Evolutionary conservation across 2,797 vertebrate genomes (phyloP), one percentile per base, ranked within the genome.

Genomic region (Channallabes apus): DNA sequence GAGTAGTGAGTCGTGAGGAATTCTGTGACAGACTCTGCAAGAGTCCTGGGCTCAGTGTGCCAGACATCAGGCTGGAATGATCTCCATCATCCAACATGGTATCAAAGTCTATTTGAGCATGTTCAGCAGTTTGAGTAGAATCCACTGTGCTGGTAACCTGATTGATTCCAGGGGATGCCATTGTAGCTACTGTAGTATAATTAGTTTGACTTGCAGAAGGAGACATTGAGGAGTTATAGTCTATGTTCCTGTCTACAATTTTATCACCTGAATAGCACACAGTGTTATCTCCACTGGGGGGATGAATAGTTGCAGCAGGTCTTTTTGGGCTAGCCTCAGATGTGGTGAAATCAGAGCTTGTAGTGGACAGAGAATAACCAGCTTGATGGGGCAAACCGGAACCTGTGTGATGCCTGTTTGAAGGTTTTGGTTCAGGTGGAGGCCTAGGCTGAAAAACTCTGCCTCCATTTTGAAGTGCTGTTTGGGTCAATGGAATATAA

Each of bases 51-150:
- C 98, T 99, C 86, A 99, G 92, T 24, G 97, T 96, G 29, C 97
- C 98, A 0, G 98, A 99, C 95, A 99, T 97, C 87, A 99, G 93
- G 92, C 98, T 99, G 0, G 97, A 98, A 90, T 99, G 98, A 84
- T 99, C 98, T 0, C 97, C 97, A 12, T 99, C 98, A 1, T 99
- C 98, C 89, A 99, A 95, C 94, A 99, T 97, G 89, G 97, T 96
- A 81, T 99, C 98, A 29, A 99, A 99, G 94, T 99, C 98, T 65
- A 99, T 98, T 91, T 98, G 97, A 0, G 97, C 92, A 1, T 95
- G 95, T 90, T 98, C 98, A 27, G 96, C 88, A 41, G 93, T 92
- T 90, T 96, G 96, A 0, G 97, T 97, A 35, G 96, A 98, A 93
- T 99, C 97, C 87, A 96, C 97, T 0, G 98, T 99, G 91, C 98